Evolutionary conservation across 2,888 invertebrate species (phyloP).

Genomic region (Nowickia ferox): DNA sequence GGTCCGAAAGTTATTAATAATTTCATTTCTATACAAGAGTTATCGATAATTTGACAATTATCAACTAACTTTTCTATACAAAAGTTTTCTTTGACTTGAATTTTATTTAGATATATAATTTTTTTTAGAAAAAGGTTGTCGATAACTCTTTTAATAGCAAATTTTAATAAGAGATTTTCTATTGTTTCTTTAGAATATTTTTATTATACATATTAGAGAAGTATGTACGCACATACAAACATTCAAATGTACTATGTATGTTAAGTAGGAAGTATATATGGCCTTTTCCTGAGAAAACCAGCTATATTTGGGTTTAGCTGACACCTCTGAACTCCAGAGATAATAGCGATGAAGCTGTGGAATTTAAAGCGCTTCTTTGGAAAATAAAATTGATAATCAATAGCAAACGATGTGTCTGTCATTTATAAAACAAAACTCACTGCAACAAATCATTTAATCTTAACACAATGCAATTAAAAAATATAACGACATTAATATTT

Average conservation of each 20-base stretch:
- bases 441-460: not conserved
- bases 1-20: too few species aligned
- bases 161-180: not conserved
- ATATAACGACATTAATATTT: not conserved
- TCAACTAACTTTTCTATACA: too few species aligned
- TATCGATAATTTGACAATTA: too few species aligned
- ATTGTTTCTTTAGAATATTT: not conserved
- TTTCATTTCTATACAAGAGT: too few species aligned
- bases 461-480: conserved; percentile 17
- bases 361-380: not conserved
- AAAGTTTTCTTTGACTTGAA: too few species aligned
- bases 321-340: conserved; percentile 31
- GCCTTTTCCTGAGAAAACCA: conserved; percentile 24
- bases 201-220: not conserved
- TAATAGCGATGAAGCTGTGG: conserved; percentile 31
- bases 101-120: too few species aligned
- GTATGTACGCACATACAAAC: too few species aligned
- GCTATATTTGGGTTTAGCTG: not conserved
- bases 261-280: not conserved
- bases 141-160: too few species aligned
- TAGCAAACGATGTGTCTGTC: not conserved
- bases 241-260: too few species aligned
- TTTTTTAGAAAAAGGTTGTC: too few species aligned
- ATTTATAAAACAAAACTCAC: conserved; percentile 19
- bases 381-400: conserved; percentile 40